These are phyloP conservation scores for Spodoptera frugiperda DNA, from an alignment of 1,140 invertebrate species.

Conservation along the genomic window DNA sequence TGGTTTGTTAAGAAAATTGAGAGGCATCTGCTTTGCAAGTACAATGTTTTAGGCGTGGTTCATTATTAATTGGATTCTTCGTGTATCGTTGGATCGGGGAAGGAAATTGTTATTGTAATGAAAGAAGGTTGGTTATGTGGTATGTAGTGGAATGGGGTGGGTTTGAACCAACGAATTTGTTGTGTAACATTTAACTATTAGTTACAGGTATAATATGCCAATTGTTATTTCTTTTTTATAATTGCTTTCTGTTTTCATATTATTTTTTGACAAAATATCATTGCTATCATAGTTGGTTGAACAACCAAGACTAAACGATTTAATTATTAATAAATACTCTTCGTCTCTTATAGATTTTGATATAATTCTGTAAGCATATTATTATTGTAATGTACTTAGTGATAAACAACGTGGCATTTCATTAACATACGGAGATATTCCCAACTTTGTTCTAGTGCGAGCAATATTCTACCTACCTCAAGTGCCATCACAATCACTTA, in stretches of 20 bases:
- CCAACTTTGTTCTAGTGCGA: background rate
- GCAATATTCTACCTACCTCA: background rate
- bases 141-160: background rate
- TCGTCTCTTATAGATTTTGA: too few species aligned
- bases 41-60: conserved; percentile 12
- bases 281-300: too few species aligned
- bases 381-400: too few species aligned
- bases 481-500: conserved; percentile 21
- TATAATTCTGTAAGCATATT: too few species aligned
- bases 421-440: too few species aligned
- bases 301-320: too few species aligned
- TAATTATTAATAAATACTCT: too few species aligned
- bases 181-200: background rate
- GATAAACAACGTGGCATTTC: too few species aligned
- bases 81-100: conserved; percentile 6
- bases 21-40: conserved; percentile 59
- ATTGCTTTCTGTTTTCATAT: too few species aligned
- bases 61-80: conserved; percentile 30
- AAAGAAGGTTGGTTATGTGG: conserved; percentile 12
- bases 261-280: too few species aligned
- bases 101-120: conserved; percentile 19
- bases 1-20: conserved; percentile 75
- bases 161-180: background rate
- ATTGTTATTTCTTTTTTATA: too few species aligned
- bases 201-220: background rate